Evolutionary conservation across 1,140 invertebrate genomes (phyloP).

Genomic region (Melipona quadrifasciata): DNA sequence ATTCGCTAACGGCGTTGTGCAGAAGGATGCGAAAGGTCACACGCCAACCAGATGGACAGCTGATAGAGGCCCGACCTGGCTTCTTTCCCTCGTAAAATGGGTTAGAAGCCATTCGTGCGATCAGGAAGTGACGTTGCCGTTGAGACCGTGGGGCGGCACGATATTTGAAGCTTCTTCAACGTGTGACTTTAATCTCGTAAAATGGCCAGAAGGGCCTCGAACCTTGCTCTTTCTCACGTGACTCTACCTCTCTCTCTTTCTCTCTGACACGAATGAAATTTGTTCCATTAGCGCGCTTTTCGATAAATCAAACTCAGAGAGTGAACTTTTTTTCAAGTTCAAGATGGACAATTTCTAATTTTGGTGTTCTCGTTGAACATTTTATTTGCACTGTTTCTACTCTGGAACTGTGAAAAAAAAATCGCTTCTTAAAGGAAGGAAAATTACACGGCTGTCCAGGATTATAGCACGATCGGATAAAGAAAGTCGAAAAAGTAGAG

Average conservation of each 20-base stretch:
- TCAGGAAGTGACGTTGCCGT: slow-evolving; percentile 58
- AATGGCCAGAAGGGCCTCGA: slow-evolving; percentile 2
- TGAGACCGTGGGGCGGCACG: slow-evolving; percentile 26
- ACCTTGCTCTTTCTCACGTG: slow-evolving; percentile 29
- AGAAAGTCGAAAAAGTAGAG: neutral
- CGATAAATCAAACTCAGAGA: too few species aligned
- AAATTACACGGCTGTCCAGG: neutral
- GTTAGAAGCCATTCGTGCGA: slow-evolving; percentile 57
- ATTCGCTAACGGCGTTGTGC: slow-evolving; percentile 23
- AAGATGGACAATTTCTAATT: too few species aligned
- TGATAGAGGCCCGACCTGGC: slow-evolving; percentile 65
- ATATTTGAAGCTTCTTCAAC: slow-evolving; percentile 39
- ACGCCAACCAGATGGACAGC: slow-evolving; percentile 72
- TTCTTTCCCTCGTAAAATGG: slow-evolving; percentile 64
- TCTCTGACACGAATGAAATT: neutral
- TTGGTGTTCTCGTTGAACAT: too few species aligned
- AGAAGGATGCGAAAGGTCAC: slow-evolving; percentile 69
- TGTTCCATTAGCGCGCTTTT: neutral
- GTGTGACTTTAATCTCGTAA: slow-evolving; percentile 4
- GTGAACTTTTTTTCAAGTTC: too few species aligned
- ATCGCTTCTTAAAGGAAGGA: neutral
- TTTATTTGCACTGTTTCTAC: too few species aligned
- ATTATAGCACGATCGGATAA: neutral
- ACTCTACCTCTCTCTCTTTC: too few species aligned
- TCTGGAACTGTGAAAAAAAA: too few species aligned